A percentile compares a stretch with the other conserved stretches of the same genome.
Evolutionary conservation across 2,113 vertebrate genomes (phyloP).

Genomic region (Gopherus evgoodei): DNA sequence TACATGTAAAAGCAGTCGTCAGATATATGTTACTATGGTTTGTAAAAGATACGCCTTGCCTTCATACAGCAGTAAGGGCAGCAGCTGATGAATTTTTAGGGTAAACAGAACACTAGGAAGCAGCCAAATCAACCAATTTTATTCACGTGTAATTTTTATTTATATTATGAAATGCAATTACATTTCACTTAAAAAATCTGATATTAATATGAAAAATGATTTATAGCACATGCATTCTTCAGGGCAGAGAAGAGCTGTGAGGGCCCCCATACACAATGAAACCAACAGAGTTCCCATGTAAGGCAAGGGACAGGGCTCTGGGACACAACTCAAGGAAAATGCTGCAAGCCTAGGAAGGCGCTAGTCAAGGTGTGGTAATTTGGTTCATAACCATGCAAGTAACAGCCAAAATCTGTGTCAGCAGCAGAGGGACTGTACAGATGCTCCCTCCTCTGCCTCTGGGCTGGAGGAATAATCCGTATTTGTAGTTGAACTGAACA

Average conservation of each 20-base stretch:
- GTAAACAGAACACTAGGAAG: conserved; percentile 16
- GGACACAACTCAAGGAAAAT: neutral
- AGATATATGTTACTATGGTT: conserved; percentile 53
- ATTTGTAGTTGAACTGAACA: conserved; percentile 5
- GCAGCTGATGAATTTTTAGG: conserved; percentile 19
- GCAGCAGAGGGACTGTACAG: conserved; percentile 16
- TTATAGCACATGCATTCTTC: conserved; percentile 34
- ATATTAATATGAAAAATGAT: conserved; percentile 31
- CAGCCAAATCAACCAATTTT: conserved; percentile 25
- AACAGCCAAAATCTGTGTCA: conserved; percentile 45
- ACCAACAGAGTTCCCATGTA: conserved; percentile 11
- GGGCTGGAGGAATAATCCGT: conserved; percentile 50
- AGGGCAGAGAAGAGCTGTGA: conserved; percentile 29
- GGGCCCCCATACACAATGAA: neutral
- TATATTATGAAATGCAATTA: conserved; percentile 37
- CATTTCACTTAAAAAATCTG: conserved; percentile 31
- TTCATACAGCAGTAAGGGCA: conserved; percentile 31
- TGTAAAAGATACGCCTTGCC: neutral
- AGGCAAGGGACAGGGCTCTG: neutral
- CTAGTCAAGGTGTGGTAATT: conserved; percentile 36
- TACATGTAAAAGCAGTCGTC: conserved; percentile 41
- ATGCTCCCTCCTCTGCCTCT: neutral
- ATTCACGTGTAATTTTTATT: conserved; percentile 44
- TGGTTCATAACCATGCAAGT: conserved; percentile 34
- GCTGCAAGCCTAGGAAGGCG: neutral